Percentiles rank a stretch among this genome's conserved stretches.
These are phyloP conservation scores for Eristalis tenax DNA, from an alignment of 2,888 invertebrate genomes.

Conservation along the genomic window DNA sequence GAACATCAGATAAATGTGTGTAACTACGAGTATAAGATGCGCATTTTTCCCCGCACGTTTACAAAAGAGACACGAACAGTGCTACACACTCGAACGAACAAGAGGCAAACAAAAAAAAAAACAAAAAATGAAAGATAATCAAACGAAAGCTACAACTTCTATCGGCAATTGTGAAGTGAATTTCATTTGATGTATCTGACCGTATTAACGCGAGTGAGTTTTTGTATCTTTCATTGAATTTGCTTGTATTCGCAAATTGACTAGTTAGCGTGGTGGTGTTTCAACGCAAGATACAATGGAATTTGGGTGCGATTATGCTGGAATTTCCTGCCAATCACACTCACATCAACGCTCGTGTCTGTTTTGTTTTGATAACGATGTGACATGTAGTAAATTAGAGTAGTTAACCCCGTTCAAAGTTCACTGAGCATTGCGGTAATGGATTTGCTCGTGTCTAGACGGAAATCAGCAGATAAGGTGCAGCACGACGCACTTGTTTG, in stretches of 20 bases:
- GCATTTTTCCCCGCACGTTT: not conserved
- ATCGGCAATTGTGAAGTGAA: constrained; percentile 23
- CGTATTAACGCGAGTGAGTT: not conserved
- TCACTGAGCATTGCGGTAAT: not conserved
- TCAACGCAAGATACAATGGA: not conserved
- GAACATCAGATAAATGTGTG: not conserved
- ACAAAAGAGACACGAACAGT: not conserved
- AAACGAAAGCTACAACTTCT: constrained; percentile 18
- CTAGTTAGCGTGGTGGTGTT: constrained; percentile 6
- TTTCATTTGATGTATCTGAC: not conserved
- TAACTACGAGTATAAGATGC: not conserved
- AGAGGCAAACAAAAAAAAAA: not conserved
- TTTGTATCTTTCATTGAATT: constrained; percentile 10
- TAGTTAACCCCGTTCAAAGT: constrained; percentile 4
- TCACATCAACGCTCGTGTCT: not conserved
- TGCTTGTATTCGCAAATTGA: constrained; percentile 11
- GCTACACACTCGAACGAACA: no score
- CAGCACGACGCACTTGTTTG: not conserved
- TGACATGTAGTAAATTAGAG: not conserved
- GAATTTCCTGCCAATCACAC: constrained; percentile 4
- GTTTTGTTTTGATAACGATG: constrained; percentile 8
- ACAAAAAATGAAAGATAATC: constrained; percentile 41
- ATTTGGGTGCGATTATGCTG: not conserved
- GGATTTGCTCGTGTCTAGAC: not conserved
- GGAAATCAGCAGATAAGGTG: not conserved